Evolutionary conservation across 2,113 vertebrate species (phyloP), one percentile per base, ranked within the genome.

Genomic region (Maccullochella peelii): DNA sequence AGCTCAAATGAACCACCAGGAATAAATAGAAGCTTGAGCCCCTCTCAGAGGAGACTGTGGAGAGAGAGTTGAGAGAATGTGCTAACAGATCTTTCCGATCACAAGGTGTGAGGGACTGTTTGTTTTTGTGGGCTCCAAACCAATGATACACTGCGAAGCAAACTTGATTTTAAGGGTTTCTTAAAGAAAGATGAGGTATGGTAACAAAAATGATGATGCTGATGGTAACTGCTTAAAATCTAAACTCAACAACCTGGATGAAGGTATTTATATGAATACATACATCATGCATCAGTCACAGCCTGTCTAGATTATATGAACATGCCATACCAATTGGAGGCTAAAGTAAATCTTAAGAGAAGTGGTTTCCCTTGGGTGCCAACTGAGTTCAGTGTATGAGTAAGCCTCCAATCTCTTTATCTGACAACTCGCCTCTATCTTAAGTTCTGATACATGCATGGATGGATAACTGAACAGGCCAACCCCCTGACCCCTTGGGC

Each of bases 1-100:
- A 89, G 84, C 87, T 81, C 69, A 91, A 88, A 88, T 74, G 78
- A 93, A 86, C 83, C 89, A 84, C 77, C 74, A 89, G 80, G 85
- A 87, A 91, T 88, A 94, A 92, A 92, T 67, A 80, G 80, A 85
- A 84, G 83, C 59, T 44, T 20, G 55, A 82, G 63, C 58, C 65
- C 71, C 85, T 77, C 23, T 77, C 23, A 2, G 79, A 73, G 78
- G 65, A 84, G 38, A 76, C 25, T 0, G 40, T 14, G 15, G 66
- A 67, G 50, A 47, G 33, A 62, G 61, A 73, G 67, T 36, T 44
- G 71, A 62, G 55, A 54, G 47, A 79, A 70, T 84, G 78, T 11
- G 59, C 77, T 79, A 77, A 89, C 73, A 69, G 79, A 86, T 86
- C 57, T 82, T 73, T 80, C 42, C 40, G 72, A 91, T 87, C 67